Conservation (phyloP, 2,113 vertebrate species). For the Marcusenius ussheri region DNA sequence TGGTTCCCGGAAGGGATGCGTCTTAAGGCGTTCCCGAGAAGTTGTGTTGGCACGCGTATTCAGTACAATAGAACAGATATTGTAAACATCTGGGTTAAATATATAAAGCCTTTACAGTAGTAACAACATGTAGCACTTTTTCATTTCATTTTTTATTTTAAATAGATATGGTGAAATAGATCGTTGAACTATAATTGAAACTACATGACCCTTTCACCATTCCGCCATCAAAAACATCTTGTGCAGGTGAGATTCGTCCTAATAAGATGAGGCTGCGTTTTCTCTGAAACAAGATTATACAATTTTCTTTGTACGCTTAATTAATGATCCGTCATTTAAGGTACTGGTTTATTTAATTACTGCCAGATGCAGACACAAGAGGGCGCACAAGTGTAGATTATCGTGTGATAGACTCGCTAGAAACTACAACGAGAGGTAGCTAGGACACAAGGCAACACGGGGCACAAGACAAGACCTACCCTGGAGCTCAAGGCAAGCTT, state of each 20-base stretch:
- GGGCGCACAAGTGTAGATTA: background rate
- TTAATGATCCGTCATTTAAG: background rate
- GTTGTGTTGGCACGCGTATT: background rate
- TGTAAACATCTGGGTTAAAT: background rate
- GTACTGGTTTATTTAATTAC: background rate
- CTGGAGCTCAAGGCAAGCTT: background rate
- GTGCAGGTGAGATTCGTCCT: background rate
- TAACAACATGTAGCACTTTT: background rate
- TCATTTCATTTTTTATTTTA: background rate
- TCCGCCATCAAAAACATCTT: background rate
- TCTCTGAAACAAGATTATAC: background rate
- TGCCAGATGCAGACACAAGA: background rate
- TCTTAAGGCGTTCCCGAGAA: background rate
- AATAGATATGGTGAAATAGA: background rate
- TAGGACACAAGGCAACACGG: background rate
- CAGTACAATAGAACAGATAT: background rate
- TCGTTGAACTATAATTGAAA: background rate
- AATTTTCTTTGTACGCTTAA: background rate
- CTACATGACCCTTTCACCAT: background rate
- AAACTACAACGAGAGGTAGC: background rate
- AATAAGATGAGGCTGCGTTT: background rate
- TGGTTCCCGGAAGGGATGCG: background rate
- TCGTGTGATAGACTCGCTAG: background rate
- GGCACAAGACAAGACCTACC: background rate
- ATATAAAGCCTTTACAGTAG: background rate